Evolutionary conservation across 2,113 vertebrate species (phyloP), one percentile per base, ranked within the genome.

Genomic region (Periophthalmodon schlosseri): DNA sequence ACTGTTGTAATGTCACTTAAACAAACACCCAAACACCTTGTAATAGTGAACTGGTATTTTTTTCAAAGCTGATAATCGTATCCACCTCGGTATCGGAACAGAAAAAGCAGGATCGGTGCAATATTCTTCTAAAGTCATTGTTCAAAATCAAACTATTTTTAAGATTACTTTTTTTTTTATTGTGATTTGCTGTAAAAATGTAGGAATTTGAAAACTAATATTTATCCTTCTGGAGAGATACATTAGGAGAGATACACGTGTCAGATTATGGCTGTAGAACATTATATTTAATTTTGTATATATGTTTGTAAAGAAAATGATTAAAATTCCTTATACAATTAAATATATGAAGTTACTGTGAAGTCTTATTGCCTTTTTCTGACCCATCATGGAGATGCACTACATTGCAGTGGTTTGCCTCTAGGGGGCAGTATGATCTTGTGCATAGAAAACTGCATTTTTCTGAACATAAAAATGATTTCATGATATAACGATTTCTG

Each of bases 361-460:
- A 13, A 2, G 14, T 68, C n/a, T 44, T 2, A 50, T 39, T 44
- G 0, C 2, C 2, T 28, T 60, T 1, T 21, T n/a, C n/a, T 57
- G 9, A 11, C 10, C 54, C 3, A 23, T 18, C 3, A 14, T 56
- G 20, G 1, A n/a, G 54, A 56, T 21, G 10, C 12, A 15, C 5
- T 16, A 50, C 16, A 50, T 16, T 50, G 49, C n/a, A 21, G 54
- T 28, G n/a, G 6, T 70, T 76, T 13, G 3, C 79, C 88, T 76
- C 68, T 46, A 88, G 87, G 70, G 80, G 86, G 90, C 85, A 89
- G 82, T 72, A 81, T 52, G 36, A 36, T 16, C 7, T 57, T 60
- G 12, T 70, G n/a, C 5, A 39, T 39, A 39, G 9, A 39, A 39
- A 39, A 8, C 36, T 56, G 47, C 5, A 4, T 4, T 50, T 50